A percentile compares a stretch with the other conserved stretches of the same genome.
These are phyloP conservation scores for Heteractis magnifica DNA, from an alignment of 92 coral and sea anemone genomes.

Conservation along the genomic window DNA sequence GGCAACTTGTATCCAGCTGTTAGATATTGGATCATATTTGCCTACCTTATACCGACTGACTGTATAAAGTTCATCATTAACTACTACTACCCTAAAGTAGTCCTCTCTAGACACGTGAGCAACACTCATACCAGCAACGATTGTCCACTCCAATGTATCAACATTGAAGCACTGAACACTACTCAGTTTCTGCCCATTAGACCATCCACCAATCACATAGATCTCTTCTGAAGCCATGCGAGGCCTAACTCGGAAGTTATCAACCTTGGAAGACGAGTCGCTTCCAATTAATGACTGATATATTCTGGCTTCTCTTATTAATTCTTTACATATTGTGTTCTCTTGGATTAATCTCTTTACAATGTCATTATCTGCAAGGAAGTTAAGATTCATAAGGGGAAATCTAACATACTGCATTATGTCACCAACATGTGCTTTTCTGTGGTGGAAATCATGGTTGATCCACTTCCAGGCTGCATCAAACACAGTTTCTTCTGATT, in stretches of 20 bases:
- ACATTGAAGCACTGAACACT: conserved; percentile 99
- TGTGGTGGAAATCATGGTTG: conserved; percentile 70
- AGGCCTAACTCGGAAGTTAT: conserved; percentile 90
- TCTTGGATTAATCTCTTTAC: conserved; percentile 68
- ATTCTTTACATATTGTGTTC: conserved; percentile 78
- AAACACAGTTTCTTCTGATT: conserved; percentile 87
- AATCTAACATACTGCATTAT: conserved; percentile 91
- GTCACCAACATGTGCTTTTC: conserved; percentile 71
- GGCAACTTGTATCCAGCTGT: conserved; percentile 92
- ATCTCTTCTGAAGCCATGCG: conserved; percentile 99
- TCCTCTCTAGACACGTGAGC: conserved; percentile 98
- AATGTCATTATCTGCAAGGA: conserved; percentile 62
- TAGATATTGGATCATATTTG: conserved; percentile 93
- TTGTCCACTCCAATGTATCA: conserved; percentile 94
- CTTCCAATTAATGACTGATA: conserved; percentile 73
- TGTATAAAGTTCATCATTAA: conserved; percentile 90
- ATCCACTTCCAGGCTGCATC: conserved; percentile 98
- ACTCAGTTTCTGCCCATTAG: conserved; percentile 97
- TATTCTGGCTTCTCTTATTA: conserved; percentile 85
- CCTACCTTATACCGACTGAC: conserved; percentile 99
- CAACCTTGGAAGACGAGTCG: conserved; percentile 51
- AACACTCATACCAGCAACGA: conserved; percentile 93
- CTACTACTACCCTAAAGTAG: conserved; percentile 92
- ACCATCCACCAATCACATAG: conserved; percentile 99
- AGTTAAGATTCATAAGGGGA: conserved; percentile 88